phyloP scores from a whole-genome alignment of 2,797 vertebrate species.

The Bucorvus abyssinicus region DNA sequence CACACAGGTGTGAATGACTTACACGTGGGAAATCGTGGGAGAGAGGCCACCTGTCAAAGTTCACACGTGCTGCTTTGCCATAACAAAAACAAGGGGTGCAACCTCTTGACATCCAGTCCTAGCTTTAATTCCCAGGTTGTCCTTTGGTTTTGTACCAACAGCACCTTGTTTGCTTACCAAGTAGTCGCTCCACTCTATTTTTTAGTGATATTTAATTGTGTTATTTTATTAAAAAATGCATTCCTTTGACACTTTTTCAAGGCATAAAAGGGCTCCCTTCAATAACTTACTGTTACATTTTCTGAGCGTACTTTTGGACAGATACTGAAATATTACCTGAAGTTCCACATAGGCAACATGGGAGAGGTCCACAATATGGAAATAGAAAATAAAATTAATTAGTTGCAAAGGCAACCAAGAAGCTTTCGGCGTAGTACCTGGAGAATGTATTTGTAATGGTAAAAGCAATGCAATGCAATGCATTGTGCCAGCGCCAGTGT shows the following conservation, averaged over 20 bases:
- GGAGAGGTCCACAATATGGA: background rate
- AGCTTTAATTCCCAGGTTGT: background rate
- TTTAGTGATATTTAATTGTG: background rate
- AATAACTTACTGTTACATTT: fast-evolving
- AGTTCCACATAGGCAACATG: background rate
- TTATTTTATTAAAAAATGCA: background rate
- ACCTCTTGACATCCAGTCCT: background rate
- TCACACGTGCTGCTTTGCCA: background rate
- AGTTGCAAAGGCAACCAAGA: background rate
- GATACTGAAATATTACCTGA: background rate
- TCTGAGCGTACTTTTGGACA: background rate
- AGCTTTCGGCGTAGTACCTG: background rate
- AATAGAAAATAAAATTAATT: background rate
- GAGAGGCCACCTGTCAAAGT: background rate
- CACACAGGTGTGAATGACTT: background rate
- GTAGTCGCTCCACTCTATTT: background rate
- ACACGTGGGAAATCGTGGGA: background rate
- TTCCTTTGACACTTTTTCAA: background rate
- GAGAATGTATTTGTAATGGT: background rate
- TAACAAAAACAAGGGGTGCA: background rate
- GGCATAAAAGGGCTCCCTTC: background rate
- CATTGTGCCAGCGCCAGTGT: background rate
- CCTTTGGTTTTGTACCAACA: background rate
- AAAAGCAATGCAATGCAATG: background rate
- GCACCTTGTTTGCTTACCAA: background rate